Conservation (phyloP, 2,113 vertebrate genomes). For the Rhegmatorhina hoffmannsi region DNA sequence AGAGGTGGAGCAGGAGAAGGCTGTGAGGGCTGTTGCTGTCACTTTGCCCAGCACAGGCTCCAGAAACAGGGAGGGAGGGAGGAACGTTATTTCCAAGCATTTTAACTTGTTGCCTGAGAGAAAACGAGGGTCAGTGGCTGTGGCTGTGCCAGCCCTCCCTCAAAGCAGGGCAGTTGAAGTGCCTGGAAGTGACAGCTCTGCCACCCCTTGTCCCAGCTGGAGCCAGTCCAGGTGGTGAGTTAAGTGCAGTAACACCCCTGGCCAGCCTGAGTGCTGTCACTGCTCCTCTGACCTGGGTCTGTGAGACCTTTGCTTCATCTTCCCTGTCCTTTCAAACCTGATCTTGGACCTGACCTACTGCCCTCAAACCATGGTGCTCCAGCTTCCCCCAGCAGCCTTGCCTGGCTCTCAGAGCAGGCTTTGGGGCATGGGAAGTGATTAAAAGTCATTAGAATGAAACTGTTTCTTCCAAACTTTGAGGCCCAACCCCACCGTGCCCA, state of each 20-base stretch:
- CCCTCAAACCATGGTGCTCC: not conserved
- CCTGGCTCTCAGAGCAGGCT: not conserved
- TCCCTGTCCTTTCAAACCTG: not conserved
- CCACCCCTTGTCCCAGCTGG: not conserved
- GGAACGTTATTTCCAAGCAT: not conserved
- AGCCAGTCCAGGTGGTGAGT: not conserved
- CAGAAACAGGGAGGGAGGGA: not conserved
- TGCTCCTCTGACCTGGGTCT: not conserved
- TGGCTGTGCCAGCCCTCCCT: not conserved
- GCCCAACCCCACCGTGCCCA: accelerated
- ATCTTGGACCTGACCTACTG: not conserved
- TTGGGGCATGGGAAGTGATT: not conserved
- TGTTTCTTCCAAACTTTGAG: not conserved
- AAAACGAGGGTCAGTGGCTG: not conserved
- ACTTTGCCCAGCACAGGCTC: not conserved
- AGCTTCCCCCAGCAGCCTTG: not conserved
- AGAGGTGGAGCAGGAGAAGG: not conserved
- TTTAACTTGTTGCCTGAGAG: not conserved
- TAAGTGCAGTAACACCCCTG: not conserved
- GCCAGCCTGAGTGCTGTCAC: not conserved
- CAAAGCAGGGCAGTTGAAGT: not conserved
- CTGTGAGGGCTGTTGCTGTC: not conserved
- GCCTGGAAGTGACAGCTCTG: not conserved
- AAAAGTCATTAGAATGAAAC: not conserved
- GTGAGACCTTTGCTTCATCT: not conserved